Evolutionary conservation across 2,113 vertebrate species (phyloP), one percentile per base, ranked within the genome.

Genomic region (Albula glossodonta): DNA sequence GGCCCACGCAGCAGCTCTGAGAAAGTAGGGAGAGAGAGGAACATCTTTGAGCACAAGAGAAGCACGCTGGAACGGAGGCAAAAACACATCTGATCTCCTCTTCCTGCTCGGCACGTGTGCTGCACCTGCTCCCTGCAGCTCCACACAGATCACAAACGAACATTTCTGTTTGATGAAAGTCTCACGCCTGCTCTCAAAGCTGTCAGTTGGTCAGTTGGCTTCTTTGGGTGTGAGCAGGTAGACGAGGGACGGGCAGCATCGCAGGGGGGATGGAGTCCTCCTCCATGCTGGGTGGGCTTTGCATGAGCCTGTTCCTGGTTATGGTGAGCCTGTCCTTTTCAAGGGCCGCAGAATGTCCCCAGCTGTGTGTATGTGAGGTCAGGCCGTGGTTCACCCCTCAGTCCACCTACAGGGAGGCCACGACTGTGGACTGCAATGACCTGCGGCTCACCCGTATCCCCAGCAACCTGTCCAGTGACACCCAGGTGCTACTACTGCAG

Each of bases 361-460:
- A 99, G 90, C 95, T 99, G 19, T 99, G 98, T 19, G 98, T 99
- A 0, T 99, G 98, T 78, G 98, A 99, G 89, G 97, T 98, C 89
- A 93, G 98, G 22, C 98, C 98, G 9, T 99, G 98, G 98, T 99
- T 99, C 90, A 99, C 98, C 19, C 98, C 98, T 0, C 98, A 99
- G 92, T 99, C 98, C 31, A 99, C 98, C 0, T 99, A 99, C 95
- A 95, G 98, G 91, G 98, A 99, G 94, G 98, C 98, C 77, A 97
- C 96, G 53, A 99, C 98, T 0, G 98, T 99, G 86, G 98, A 99
- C 89, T 99, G 98, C 94, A 99, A 99, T 41, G 98, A 99, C 89
- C 97, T 99, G 41, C 97, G 97, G 22, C 90, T 99, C 85, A 98
- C 97, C n/a, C 96, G 95, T 84, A 97, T 99, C 87, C 98, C 98